A percentile compares a stretch with the other conserved stretches of the same genome.
Evolutionary conservation across 64 coral and sea anemone genomes (phyloP).

Genomic region (Acropora tenuis): DNA sequence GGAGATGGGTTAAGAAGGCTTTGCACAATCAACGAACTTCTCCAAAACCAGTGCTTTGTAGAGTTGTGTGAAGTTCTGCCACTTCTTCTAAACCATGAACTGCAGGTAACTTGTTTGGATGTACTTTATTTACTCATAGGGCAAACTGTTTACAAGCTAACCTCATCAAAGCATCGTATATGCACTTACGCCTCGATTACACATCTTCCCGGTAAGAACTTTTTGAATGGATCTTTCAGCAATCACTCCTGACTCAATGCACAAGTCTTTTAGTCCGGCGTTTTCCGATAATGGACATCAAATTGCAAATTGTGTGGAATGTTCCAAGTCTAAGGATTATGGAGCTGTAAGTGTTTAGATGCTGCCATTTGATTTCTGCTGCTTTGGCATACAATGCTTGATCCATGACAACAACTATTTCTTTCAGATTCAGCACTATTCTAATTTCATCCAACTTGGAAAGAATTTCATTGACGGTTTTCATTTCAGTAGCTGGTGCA

Average conservation of each 20-base stretch:
- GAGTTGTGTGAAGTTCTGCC: background rate
- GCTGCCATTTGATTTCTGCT: conserved; percentile 35
- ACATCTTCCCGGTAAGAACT: conserved; percentile 12
- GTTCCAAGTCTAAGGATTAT: conserved; percentile 9
- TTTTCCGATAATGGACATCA: conserved; percentile 41
- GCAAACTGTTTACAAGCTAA: conserved; percentile 44
- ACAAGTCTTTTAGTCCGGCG: conserved; percentile 33
- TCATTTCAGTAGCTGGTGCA: conserved; percentile 65
- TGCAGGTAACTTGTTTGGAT: conserved; percentile 36
- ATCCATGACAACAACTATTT: conserved; percentile 32
- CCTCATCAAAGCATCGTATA: conserved; percentile 47
- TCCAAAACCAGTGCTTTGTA: conserved; percentile 8
- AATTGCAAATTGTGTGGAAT: conserved; percentile 53
- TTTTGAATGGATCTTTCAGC: conserved; percentile 49
- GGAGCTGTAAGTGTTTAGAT: background rate
- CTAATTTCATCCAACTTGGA: conserved; percentile 34
- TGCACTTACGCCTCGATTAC: conserved; percentile 47
- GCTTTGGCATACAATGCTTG: conserved; percentile 69
- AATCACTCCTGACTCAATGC: conserved; percentile 41
- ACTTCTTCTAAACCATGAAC: conserved; percentile 27
- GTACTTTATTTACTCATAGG: conserved; percentile 17
- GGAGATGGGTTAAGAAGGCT: conserved; percentile 16
- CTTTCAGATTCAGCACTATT: conserved; percentile 17
- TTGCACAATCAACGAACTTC: conserved; percentile 11
- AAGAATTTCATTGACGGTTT: conserved; percentile 66